phyloP scores from a whole-genome alignment of 2,113 vertebrate species.

The Hippocampus mohnikei region DNA sequence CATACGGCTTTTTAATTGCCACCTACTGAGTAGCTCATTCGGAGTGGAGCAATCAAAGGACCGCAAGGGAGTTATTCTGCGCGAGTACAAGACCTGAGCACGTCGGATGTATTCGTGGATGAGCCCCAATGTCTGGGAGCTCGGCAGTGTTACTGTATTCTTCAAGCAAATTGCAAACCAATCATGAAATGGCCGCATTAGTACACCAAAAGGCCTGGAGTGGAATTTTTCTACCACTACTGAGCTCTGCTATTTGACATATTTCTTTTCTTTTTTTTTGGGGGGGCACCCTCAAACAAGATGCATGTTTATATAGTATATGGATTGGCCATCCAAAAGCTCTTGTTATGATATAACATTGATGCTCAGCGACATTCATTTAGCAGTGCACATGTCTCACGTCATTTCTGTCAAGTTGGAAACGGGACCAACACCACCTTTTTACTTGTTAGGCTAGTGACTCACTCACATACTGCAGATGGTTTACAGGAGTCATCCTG shows the following conservation, averaged over 20 bases:
- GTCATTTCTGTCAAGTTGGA: neutral
- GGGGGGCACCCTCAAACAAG: neutral
- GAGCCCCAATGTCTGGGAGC: no score
- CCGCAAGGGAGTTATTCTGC: constrained; percentile 4
- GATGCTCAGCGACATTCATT: neutral
- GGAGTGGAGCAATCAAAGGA: neutral
- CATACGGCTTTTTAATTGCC: constrained; percentile 9
- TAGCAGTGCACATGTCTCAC: neutral
- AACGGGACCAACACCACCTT: no score
- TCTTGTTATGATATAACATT: neutral
- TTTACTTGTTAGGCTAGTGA: neutral
- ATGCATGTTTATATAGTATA: neutral
- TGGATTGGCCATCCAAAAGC: neutral
- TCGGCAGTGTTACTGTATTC: no score
- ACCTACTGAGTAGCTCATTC: constrained; percentile 9
- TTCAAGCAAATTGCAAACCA: no score
- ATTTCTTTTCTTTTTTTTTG: no score
- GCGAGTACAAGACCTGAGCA: neutral
- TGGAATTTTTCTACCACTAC: no score
- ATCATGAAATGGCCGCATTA: no score
- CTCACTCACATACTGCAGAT: neutral
- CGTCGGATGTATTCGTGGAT: no score
- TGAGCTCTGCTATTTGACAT: no score
- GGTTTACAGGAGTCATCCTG: neutral
- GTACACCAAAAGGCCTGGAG: no score